Evolutionary conservation across 2,888 invertebrate genomes (phyloP).

Genomic region (Platerodrilus igneus): DNA sequence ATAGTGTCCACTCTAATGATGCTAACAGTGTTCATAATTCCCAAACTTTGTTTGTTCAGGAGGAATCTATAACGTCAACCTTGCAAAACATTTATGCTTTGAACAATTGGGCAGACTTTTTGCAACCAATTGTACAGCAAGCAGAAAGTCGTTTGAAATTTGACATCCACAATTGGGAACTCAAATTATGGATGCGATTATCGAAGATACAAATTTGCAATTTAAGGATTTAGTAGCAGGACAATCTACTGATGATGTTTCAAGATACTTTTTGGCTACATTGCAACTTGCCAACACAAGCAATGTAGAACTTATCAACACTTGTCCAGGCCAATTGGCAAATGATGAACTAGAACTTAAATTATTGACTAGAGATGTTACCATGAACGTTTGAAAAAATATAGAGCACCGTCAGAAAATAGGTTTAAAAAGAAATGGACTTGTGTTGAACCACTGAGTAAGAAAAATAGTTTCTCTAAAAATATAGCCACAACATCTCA

Average conservation of each 20-base stretch:
- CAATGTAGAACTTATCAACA: conserved; percentile 40
- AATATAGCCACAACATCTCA: too few species aligned
- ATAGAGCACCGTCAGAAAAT: conserved; percentile 41
- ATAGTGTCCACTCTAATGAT: too few species aligned
- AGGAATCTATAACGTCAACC: too few species aligned
- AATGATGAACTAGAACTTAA: conserved; percentile 40
- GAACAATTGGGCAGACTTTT: conserved; percentile 55
- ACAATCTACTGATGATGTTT: conserved; percentile 54
- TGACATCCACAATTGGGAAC: conserved; percentile 59
- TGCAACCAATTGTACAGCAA: conserved; percentile 53
- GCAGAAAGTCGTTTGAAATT: conserved; percentile 54
- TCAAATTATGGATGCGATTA: conserved; percentile 46
- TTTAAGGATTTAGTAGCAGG: conserved; percentile 51
- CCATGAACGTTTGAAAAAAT: conserved; percentile 42
- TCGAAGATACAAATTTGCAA: conserved; percentile 35
- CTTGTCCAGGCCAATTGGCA: conserved; percentile 34
- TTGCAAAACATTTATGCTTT: too few species aligned
- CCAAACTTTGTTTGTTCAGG: too few species aligned
- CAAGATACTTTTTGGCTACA: conserved; percentile 61
- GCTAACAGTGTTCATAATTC: too few species aligned
- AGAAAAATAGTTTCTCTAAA: too few species aligned
- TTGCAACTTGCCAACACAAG: conserved; percentile 54
- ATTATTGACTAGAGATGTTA: conserved; percentile 39
- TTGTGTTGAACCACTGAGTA: too few species aligned
- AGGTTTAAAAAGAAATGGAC: too few species aligned